Evolutionary conservation across 2,888 invertebrate genomes (phyloP).

Genomic region (Trachelus stipa): DNA sequence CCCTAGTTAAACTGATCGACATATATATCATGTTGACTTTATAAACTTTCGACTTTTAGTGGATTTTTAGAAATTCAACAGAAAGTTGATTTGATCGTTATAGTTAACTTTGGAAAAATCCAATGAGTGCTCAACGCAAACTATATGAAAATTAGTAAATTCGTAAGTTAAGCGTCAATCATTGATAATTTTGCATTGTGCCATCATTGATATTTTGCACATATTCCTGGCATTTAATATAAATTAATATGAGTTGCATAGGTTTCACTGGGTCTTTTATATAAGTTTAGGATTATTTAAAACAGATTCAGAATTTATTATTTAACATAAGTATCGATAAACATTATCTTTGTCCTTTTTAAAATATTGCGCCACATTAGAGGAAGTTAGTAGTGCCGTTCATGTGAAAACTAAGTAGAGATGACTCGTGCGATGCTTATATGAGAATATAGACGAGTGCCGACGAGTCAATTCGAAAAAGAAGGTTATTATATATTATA

Average conservation of each 20-base stretch:
- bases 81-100: conserved; percentile 5
- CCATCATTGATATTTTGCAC: too few species aligned
- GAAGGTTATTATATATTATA: neutral
- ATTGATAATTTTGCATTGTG: too few species aligned
- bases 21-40: neutral
- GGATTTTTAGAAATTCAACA: neutral
- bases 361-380: too few species aligned
- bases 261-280: neutral
- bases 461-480: neutral
- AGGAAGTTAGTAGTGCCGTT: too few species aligned
- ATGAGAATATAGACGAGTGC: neutral
- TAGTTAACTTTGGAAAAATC: conserved; percentile 13
- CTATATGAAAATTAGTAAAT: too few species aligned
- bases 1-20: neutral
- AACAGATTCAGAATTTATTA: neutral
- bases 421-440: too few species aligned
- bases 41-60: neutral
- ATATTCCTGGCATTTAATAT: too few species aligned
- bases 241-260: neutral
- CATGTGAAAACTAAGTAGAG: too few species aligned
- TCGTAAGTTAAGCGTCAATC: too few species aligned
- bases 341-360: too few species aligned
- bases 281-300: neutral
- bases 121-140: conserved; percentile 14
- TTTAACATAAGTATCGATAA: too few species aligned